A percentile compares a stretch with the other conserved stretches of the same genome.
Evolutionary conservation across 2,888 invertebrate species (phyloP).

Genomic region (Loripinus fragilis): DNA sequence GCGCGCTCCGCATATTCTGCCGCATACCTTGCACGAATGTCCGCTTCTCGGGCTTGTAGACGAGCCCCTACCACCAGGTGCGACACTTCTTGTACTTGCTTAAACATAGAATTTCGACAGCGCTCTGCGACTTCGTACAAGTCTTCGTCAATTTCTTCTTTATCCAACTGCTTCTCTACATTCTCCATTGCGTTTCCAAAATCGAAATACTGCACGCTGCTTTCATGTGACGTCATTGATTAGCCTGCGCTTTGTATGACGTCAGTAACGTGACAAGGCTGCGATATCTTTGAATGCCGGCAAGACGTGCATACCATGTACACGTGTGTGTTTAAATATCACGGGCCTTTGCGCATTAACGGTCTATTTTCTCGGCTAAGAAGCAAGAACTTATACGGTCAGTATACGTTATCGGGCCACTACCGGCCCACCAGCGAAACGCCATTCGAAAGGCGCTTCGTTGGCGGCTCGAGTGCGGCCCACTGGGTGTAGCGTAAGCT

Average conservation of each 20-base stretch:
- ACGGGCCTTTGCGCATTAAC: no score
- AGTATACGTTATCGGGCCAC: no score
- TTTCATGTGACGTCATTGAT: conserved; percentile 2
- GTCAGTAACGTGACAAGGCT: not conserved
- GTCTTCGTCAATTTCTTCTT: not conserved
- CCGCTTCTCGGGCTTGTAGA: conserved; percentile 45
- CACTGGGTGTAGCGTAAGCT: no score
- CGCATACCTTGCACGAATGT: conserved; percentile 52
- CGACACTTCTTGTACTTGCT: conserved; percentile 29
- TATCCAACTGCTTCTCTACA: not conserved
- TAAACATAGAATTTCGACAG: conserved; percentile 3
- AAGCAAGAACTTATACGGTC: no score
- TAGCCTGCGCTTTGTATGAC: not conserved
- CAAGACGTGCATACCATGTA: no score
- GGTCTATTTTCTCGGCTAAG: no score
- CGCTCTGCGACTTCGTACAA: not conserved
- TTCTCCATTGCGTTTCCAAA: conserved; percentile 3
- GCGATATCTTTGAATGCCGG: no score
- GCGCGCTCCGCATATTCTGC: conserved; percentile 54
- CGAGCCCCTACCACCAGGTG: conserved; percentile 35
- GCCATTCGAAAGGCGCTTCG: no score
- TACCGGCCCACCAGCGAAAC: no score
- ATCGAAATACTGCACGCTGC: not conserved
- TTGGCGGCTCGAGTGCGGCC: no score
- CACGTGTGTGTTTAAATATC: no score